phyloP scores from a whole-genome alignment of 2,888 invertebrate genomes.

The Drosophila ustulata region DNA sequence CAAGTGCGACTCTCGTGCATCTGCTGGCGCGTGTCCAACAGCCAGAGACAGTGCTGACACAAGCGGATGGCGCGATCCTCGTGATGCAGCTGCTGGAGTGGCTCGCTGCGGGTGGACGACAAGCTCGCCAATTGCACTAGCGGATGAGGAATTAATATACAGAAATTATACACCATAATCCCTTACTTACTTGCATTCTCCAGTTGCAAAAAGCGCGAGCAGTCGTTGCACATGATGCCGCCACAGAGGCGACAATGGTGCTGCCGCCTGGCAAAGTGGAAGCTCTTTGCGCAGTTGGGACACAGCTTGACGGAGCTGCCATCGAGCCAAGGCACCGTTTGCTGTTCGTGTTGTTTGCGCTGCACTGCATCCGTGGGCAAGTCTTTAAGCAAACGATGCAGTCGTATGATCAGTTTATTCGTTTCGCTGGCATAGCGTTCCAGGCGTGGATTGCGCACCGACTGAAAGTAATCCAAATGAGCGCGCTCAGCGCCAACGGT shows the following conservation, averaged over 20 bases:
- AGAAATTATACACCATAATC: neutral
- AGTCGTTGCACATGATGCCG: conserved; percentile 95
- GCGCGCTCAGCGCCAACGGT: conserved; percentile 85
- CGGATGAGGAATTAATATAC: neutral
- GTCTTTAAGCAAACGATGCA: conserved; percentile 95
- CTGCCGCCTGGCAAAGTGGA: conserved; percentile 94
- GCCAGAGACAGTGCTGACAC: conserved; percentile 91
- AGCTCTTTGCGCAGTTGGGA: conserved; percentile 95
- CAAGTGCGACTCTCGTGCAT: conserved; percentile 93
- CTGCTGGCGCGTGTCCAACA: conserved; percentile 91
- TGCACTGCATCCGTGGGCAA: conserved; percentile 90
- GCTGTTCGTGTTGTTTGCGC: conserved; percentile 90
- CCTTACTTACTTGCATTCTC: conserved; percentile 90
- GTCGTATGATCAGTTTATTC: conserved; percentile 96
- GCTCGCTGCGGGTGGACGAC: conserved; percentile 76
- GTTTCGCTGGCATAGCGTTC: conserved; percentile 97
- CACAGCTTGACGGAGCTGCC: conserved; percentile 95
- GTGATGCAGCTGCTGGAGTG: conserved; percentile 60
- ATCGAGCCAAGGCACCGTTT: conserved; percentile 96
- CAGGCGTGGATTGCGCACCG: conserved; percentile 89
- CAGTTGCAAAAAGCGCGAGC: conserved; percentile 93
- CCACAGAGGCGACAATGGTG: conserved; percentile 99
- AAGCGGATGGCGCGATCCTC: conserved; percentile 88
- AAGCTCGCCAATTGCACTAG: conserved; percentile 82
- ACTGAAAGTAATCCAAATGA: conserved; percentile 92